phyloP scores from a whole-genome alignment of 2,888 invertebrate genomes.

The Penaeus monodon region DNA sequence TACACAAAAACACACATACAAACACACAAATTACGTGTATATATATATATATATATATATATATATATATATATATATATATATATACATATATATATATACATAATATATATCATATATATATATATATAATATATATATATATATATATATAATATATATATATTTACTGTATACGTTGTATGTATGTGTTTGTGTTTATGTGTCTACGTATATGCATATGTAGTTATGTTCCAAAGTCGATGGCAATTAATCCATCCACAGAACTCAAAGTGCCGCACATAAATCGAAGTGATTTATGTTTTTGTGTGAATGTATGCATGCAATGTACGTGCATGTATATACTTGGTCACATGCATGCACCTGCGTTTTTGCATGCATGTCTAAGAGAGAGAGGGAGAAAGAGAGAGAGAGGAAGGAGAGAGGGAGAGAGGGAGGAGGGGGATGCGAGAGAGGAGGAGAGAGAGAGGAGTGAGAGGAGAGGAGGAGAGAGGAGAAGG shows the following conservation, averaged over 20 bases:
- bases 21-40: no score
- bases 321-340: background rate
- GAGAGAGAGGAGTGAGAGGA: background rate
- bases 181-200: no score
- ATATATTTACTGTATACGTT: background rate
- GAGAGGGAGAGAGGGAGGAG: background rate
- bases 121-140: background rate
- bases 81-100: background rate
- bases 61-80: constrained; percentile 3
- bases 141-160: background rate
- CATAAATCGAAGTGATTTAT: no score
- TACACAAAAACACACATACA: no score
- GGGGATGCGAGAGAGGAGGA: background rate
- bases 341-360: background rate
- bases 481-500: background rate
- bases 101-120: no score
- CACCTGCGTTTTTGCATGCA: background rate
- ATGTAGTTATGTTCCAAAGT: no score
- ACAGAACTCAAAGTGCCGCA: no score
- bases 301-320: no score
- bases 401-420: background rate
- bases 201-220: no score
- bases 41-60: constrained; percentile 16
- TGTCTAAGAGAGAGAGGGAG: no score
- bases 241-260: no score